Percentiles rank a stretch among this genome's conserved stretches.
phyloP scores from a whole-genome alignment of 2,888 invertebrate genomes.

The Tortricodes alternella region DNA sequence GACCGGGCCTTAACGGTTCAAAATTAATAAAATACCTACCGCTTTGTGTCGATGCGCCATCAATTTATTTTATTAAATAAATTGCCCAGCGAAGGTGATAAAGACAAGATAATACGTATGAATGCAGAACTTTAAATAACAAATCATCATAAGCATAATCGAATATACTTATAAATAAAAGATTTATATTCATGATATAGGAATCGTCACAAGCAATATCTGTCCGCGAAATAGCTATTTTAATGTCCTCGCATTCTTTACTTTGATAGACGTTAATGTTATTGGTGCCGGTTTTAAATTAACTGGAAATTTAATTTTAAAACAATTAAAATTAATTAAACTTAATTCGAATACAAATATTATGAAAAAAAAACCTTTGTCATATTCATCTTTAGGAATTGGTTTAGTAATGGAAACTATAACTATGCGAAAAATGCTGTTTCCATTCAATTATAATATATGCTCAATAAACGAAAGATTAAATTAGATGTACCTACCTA shows the following conservation, averaged over 20 bases:
- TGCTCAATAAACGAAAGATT: too few species aligned
- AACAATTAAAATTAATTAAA: not conserved
- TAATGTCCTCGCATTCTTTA: conserved; percentile 15
- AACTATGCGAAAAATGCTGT: too few species aligned
- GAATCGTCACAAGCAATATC: not conserved
- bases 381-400: too few species aligned
- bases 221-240: conserved; percentile 16
- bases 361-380: not conserved
- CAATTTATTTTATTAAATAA: conserved; percentile 2
- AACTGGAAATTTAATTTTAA: conserved; percentile 3
- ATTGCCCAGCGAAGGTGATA: conserved; percentile 10
- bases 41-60: not conserved
- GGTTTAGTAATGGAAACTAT: too few species aligned
- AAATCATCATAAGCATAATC: conserved; percentile 20
- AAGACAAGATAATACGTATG: conserved; percentile 9
- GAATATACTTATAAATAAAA: conserved; percentile 25
- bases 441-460: too few species aligned
- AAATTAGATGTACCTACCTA: too few species aligned
- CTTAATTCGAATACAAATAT: not conserved
- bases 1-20: not conserved
- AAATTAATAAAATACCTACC: not conserved
- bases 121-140: conserved; percentile 14
- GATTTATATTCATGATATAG: conserved; percentile 25
- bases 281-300: not conserved
- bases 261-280: not conserved